phyloP scores from a whole-genome alignment of 1,140 invertebrate genomes.

The Anastrepha ludens region DNA sequence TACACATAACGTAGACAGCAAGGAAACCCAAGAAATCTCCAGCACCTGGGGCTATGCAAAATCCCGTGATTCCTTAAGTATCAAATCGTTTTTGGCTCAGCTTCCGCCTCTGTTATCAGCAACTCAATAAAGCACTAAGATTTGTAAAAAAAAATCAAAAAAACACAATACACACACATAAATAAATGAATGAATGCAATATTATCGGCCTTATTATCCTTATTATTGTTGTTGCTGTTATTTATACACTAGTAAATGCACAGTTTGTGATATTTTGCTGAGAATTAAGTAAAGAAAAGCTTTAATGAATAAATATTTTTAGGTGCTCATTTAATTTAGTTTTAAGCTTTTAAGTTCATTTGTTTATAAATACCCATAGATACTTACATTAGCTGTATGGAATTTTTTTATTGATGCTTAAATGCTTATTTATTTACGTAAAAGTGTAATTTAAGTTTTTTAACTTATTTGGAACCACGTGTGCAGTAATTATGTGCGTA shows the following conservation, averaged over 20 bases:
- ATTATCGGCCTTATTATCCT: slow-evolving; percentile 13
- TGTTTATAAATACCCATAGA: too few species aligned
- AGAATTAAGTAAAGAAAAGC: not conserved
- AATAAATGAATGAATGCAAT: slow-evolving; percentile 1
- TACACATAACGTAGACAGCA: not conserved
- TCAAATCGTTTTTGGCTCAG: not conserved
- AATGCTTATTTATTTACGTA: too few species aligned
- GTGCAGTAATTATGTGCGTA: too few species aligned
- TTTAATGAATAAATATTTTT: not conserved
- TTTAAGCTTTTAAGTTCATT: too few species aligned
- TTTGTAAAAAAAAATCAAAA: not conserved
- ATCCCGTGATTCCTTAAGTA: slow-evolving; percentile 31
- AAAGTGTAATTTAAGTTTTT: not conserved
- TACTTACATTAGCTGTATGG: too few species aligned
- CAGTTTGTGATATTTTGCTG: slow-evolving; percentile 39
- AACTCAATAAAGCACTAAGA: not conserved
- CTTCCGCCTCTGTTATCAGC: not conserved
- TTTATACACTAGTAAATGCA: not conserved
- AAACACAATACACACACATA: not conserved
- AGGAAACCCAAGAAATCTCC: not conserved
- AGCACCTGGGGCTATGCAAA: not conserved
- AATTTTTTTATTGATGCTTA: too few species aligned
- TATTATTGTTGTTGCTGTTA: slow-evolving; percentile 9
- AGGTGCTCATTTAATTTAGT: too few species aligned
- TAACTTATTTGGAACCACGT: not conserved